A percentile compares a stretch with the other conserved stretches of the same genome.
Evolutionary conservation across 2,113 vertebrate species (phyloP).

Genomic region (Melierax canorus): DNA sequence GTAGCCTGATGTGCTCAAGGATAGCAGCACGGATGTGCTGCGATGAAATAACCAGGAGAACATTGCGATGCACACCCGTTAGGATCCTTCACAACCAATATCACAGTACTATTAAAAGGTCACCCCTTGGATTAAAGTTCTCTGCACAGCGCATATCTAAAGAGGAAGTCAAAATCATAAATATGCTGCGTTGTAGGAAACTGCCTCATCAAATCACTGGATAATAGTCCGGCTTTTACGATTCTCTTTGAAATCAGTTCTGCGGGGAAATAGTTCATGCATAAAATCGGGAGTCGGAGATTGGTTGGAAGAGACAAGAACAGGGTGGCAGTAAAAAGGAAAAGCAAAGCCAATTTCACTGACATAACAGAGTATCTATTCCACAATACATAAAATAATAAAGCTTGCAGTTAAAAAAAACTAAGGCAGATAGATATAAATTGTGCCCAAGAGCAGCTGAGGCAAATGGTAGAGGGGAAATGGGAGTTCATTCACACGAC

Average conservation of each 20-base stretch:
- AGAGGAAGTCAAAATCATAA: not conserved
- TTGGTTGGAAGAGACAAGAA: not conserved
- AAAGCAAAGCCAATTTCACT: not conserved
- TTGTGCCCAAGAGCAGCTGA: not conserved
- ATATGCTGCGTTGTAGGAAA: not conserved
- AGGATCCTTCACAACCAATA: not conserved
- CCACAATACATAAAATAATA: not conserved
- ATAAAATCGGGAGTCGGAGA: not conserved
- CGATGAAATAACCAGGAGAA: not conserved
- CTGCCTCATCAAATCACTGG: not conserved
- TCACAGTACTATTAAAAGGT: not conserved
- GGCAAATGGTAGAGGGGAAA: not conserved
- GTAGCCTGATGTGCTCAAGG: not conserved
- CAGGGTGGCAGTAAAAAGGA: not conserved
- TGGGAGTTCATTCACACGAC: not conserved
- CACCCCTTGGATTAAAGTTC: not conserved
- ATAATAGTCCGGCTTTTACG: not conserved
- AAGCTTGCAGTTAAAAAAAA: not conserved
- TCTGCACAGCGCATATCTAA: not conserved
- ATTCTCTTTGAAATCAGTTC: not conserved
- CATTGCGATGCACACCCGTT: fast-evolving
- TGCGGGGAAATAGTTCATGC: not conserved
- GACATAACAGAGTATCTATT: not conserved
- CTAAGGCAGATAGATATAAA: not conserved
- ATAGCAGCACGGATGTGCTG: not conserved